Conservation (phyloP, 2,888 invertebrate species). For the Scaptomyza reducta region DNA sequence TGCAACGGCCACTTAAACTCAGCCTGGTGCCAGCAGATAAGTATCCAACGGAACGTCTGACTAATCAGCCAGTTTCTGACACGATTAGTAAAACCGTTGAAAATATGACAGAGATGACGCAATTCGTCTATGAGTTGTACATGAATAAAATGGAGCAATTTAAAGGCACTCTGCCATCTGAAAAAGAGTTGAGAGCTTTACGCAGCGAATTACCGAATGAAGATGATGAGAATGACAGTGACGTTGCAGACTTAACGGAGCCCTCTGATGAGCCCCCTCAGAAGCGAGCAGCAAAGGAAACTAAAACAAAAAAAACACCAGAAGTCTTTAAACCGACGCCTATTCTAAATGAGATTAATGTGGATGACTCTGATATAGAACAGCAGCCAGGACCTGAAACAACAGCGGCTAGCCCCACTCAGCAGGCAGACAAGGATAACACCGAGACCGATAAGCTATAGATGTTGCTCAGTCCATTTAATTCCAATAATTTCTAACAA, state of each 20-base stretch:
- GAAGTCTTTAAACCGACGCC: slow-evolving; percentile 81
- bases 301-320: slow-evolving; percentile 37
- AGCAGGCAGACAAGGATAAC: slow-evolving; percentile 4
- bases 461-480: slow-evolving; percentile 45
- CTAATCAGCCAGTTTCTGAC: slow-evolving; percentile 83
- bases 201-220: slow-evolving; percentile 85
- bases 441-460: slow-evolving; percentile 23
- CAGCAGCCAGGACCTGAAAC: slow-evolving; percentile 14
- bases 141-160: slow-evolving; percentile 89
- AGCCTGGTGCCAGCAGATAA: slow-evolving; percentile 92
- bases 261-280: slow-evolving; percentile 51
- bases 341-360: slow-evolving; percentile 86
- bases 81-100: slow-evolving; percentile 78
- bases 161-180: slow-evolving; percentile 83
- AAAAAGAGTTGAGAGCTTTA: slow-evolving; percentile 72
- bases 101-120: slow-evolving; percentile 96
- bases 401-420: slow-evolving; percentile 3
- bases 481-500: slow-evolving; percentile 57
- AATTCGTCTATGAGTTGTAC: slow-evolving; percentile 97
- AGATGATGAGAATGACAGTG: slow-evolving; percentile 51
- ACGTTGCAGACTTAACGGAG: slow-evolving; percentile 14
- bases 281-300: slow-evolving; percentile 46
- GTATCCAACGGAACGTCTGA: slow-evolving; percentile 89
- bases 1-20: slow-evolving; percentile 91
- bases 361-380: slow-evolving; percentile 61